These are phyloP conservation scores for Orthonevra nobilis DNA, from an alignment of 2,888 invertebrate species.

Conservation along the genomic window DNA sequence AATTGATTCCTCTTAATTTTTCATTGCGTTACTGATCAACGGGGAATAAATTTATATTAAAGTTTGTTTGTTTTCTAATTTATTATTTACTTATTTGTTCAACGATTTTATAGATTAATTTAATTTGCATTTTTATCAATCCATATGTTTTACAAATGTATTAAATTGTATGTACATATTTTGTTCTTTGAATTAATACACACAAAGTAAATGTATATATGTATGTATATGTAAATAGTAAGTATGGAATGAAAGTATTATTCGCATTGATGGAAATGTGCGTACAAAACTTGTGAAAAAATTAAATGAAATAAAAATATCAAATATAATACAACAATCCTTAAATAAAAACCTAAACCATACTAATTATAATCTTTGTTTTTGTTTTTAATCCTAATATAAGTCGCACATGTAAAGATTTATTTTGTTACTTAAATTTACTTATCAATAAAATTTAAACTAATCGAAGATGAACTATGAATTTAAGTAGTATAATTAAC, in stretches of 20 bases:
- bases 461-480: slow-evolving; percentile 57
- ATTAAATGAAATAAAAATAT: slow-evolving; percentile 8
- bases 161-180: too few relatives aligned
- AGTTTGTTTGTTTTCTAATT: slow-evolving; percentile 26
- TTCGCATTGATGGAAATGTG: slow-evolving; percentile 38
- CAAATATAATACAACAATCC: background rate
- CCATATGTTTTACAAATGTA: slow-evolving; percentile 17
- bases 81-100: slow-evolving; percentile 16
- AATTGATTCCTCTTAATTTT: slow-evolving; percentile 32
- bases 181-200: slow-evolving; percentile 8
- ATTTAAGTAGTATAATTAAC: slow-evolving; percentile 47
- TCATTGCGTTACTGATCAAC: slow-evolving; percentile 1
- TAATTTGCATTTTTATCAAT: background rate
- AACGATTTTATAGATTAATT: slow-evolving; percentile 10
- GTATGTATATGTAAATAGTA: slow-evolving; percentile 27
- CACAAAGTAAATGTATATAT: slow-evolving; percentile 28
- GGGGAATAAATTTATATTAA: slow-evolving; percentile 22
- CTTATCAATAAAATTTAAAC: slow-evolving; percentile 44
- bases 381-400: slow-evolving; percentile 10
- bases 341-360: slow-evolving; percentile 18
- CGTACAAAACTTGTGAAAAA: slow-evolving; percentile 34
- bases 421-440: slow-evolving; percentile 27
- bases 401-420: slow-evolving; percentile 15
- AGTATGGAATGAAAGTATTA: slow-evolving; percentile 43
- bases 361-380: background rate